A percentile compares a stretch with the other conserved stretches of the same genome.
phyloP scores from a whole-genome alignment of 2,797 vertebrate species.

The Eulemur mongoz region DNA sequence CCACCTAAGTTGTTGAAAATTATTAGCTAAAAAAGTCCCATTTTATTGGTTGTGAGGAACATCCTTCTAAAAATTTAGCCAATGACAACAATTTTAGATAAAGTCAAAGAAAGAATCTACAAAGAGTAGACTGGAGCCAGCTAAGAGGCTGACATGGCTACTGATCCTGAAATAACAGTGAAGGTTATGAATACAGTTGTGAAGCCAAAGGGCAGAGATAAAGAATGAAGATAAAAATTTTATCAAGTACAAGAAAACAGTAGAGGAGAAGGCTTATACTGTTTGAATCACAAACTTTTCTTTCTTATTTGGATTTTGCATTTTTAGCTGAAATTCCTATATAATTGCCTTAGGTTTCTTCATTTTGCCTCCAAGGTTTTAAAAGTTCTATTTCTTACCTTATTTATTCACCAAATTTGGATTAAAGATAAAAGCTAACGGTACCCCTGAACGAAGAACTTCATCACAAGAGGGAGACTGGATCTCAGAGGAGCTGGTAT shows the following conservation, averaged over 20 bases:
- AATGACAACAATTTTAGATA: neutral
- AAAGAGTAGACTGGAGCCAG: neutral
- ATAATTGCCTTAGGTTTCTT: neutral
- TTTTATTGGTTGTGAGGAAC: neutral
- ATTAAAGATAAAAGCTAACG: neutral
- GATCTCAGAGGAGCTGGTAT: neutral
- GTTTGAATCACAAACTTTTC: neutral
- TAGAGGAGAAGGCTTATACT: neutral
- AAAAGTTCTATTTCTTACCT: neutral
- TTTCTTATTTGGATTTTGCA: neutral
- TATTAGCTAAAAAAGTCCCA: neutral
- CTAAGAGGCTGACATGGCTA: neutral
- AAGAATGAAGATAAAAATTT: neutral
- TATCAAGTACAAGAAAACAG: neutral
- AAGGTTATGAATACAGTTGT: neutral
- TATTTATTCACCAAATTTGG: neutral
- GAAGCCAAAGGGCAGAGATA: neutral
- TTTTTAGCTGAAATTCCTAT: conserved; percentile 8
- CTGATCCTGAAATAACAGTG: conserved; percentile 15
- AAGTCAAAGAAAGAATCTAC: neutral
- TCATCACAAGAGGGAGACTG: neutral
- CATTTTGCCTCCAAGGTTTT: neutral
- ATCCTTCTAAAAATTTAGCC: neutral
- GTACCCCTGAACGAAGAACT: neutral
- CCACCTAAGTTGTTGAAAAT: neutral